A percentile compares a stretch with the other conserved stretches of the same genome.
These are phyloP conservation scores for Copsychus sechellarum DNA, from an alignment of 2,113 vertebrate species.

Conservation along the genomic window DNA sequence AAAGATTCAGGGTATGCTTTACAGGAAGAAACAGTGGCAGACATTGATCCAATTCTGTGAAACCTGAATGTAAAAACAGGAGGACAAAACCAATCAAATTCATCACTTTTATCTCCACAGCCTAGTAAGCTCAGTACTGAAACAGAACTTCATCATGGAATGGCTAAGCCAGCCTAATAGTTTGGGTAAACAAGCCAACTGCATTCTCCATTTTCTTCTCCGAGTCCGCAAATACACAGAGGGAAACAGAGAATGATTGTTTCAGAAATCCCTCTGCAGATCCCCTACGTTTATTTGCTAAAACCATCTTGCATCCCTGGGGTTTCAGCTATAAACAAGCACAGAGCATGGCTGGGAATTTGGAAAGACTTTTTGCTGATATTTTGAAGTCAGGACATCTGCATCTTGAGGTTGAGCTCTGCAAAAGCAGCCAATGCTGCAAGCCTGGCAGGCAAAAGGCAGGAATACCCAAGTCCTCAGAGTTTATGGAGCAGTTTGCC, in stretches of 20 bases:
- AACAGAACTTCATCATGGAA: constrained; percentile 37
- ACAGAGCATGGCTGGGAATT: neutral
- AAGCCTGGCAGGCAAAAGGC: neutral
- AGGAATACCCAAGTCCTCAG: fast-evolving
- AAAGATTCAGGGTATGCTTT: neutral
- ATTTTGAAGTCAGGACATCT: neutral
- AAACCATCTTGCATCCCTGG: neutral
- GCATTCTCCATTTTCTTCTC: constrained; percentile 25
- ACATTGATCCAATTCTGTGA: neutral
- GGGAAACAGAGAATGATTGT: constrained; percentile 14
- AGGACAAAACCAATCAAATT: neutral
- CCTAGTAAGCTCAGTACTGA: neutral
- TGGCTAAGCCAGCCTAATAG: neutral
- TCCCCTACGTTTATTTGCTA: neutral
- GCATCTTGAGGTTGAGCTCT: neutral
- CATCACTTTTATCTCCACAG: constrained; percentile 10
- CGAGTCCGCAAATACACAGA: neutral
- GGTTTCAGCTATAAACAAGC: neutral
- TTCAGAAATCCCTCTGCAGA: constrained; percentile 12
- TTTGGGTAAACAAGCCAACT: constrained; percentile 4
- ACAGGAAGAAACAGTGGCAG: neutral
- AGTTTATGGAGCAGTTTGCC: neutral
- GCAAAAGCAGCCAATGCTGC: neutral
- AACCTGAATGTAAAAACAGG: neutral
- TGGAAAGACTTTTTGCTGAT: neutral